These are phyloP conservation scores for Cosmia pyralina DNA, from an alignment of 2,888 invertebrate genomes.

Conservation along the genomic window DNA sequence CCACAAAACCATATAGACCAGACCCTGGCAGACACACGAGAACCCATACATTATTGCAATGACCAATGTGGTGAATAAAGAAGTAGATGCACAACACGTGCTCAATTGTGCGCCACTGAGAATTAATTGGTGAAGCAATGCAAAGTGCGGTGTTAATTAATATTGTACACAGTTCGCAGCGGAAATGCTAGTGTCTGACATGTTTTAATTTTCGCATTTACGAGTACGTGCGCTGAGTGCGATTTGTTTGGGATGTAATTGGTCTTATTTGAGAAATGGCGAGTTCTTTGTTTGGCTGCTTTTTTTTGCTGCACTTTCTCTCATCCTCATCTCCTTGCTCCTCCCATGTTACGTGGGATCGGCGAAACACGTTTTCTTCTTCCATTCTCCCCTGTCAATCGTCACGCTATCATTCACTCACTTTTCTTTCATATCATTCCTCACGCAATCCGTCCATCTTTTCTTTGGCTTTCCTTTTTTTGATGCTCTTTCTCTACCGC, in stretches of 20 bases:
- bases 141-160: conserved; percentile 57
- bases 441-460: not conserved
- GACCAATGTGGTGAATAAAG: conserved; percentile 54
- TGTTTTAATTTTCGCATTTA: conserved; percentile 57
- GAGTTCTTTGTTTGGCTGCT: conserved; percentile 6
- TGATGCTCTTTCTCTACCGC: not conserved
- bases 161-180: conserved; percentile 64
- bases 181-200: conserved; percentile 61
- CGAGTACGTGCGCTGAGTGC: conserved; percentile 12
- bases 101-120: conserved; percentile 57
- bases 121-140: conserved; percentile 63
- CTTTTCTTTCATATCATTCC: not conserved
- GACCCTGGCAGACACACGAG: conserved; percentile 34
- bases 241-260: conserved; percentile 35
- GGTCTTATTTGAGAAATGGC: conserved; percentile 12
- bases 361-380: not conserved
- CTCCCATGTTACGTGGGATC: not conserved
- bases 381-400: no score
- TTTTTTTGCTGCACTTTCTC: conserved; percentile 3
- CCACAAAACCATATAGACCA: conserved; percentile 19
- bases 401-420: not conserved
- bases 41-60: conserved; percentile 49
- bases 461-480: not conserved
- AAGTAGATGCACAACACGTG: conserved; percentile 62
- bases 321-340: not conserved